A percentile compares a stretch with the other conserved stretches of the same genome.
Conservation (phyloP, 2,888 invertebrate species). For the Drosophila subsilvestris region DNA sequence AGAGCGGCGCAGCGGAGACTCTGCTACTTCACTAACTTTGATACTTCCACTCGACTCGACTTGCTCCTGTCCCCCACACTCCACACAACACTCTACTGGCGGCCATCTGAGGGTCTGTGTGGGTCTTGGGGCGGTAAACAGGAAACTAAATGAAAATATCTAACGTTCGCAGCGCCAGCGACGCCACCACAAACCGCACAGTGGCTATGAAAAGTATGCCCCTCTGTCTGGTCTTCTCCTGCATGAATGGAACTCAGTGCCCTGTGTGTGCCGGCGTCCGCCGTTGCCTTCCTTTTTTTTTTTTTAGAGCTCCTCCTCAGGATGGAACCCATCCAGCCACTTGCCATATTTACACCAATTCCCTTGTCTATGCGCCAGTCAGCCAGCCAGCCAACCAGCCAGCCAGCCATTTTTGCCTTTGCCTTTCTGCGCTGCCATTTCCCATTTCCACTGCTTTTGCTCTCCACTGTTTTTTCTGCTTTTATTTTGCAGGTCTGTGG, state of each 20-base stretch:
- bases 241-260: conserved; percentile 27
- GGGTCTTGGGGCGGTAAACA: conserved; percentile 52
- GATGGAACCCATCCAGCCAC: conserved; percentile 54
- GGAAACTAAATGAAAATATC: conserved; percentile 77
- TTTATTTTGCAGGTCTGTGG: not conserved
- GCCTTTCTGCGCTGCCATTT: conserved; percentile 28
- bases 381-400: too few relatives aligned
- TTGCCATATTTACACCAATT: conserved; percentile 77
- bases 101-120: conserved; percentile 9
- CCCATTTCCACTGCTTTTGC: not conserved
- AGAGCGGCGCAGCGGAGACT: conserved; percentile 2
- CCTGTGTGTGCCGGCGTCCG: not conserved
- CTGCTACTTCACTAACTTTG: conserved; percentile 74
- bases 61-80: conserved; percentile 3
- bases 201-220: conserved; percentile 68
- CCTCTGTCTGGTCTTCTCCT: conserved; percentile 29
- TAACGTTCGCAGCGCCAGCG: conserved; percentile 60
- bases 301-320: not conserved
- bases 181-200: conserved; percentile 46
- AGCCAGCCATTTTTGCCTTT: conserved; percentile 57
- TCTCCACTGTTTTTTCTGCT: not conserved
- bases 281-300: not conserved
- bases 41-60: conserved; percentile 77
- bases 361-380: conserved; percentile 61
- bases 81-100: not conserved